phyloP scores from a whole-genome alignment of 2,888 invertebrate species.

The Cephus pygmeus region DNA sequence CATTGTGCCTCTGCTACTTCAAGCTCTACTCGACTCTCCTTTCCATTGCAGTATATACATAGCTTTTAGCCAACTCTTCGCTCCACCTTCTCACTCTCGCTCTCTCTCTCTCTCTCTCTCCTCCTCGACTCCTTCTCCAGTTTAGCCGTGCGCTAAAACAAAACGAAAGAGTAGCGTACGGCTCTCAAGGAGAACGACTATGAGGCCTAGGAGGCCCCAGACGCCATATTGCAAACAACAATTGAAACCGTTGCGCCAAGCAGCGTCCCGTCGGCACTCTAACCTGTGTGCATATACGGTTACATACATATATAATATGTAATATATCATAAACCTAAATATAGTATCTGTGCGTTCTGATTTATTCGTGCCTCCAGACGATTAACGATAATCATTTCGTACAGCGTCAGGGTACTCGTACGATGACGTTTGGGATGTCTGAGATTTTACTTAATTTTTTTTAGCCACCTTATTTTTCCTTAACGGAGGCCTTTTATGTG shows the following conservation, averaged over 20 bases:
- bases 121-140: background rate
- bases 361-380: background rate
- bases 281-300: background rate
- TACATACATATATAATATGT: background rate
- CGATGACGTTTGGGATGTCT: background rate
- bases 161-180: constrained; percentile 58
- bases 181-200: constrained; percentile 64
- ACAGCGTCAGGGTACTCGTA: background rate
- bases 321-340: background rate
- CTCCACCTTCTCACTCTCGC: background rate
- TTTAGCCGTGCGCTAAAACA: constrained; percentile 53
- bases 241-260: constrained; percentile 60
- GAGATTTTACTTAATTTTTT: background rate
- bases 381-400: background rate
- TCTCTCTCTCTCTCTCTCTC: background rate
- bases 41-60: background rate
- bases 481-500: constrained; percentile 1
- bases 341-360: background rate
- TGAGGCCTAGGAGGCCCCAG: constrained; percentile 45
- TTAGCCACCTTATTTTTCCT: background rate
- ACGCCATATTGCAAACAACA: constrained; percentile 62
- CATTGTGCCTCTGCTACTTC: constrained; percentile 38
- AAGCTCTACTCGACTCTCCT: constrained; percentile 10
- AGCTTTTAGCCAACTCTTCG: background rate
- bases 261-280: constrained; percentile 8